Percentiles rank a stretch among this genome's conserved stretches.
Evolutionary conservation across 2,113 vertebrate genomes (phyloP).

Genomic region (Tachycineta bicolor): DNA sequence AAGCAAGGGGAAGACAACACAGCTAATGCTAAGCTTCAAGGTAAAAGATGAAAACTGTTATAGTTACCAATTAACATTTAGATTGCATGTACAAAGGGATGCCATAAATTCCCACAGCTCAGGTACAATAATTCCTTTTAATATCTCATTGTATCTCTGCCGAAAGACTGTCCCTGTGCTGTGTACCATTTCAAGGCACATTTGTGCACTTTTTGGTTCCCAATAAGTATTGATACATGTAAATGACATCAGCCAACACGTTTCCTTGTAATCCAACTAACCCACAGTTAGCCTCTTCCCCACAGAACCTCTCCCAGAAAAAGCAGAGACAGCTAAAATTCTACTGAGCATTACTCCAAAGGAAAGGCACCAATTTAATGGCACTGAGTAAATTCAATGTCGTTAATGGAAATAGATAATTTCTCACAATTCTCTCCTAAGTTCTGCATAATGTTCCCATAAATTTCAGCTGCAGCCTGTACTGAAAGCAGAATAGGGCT

Average conservation of each 20-base stretch:
- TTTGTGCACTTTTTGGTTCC: background rate
- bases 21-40: background rate
- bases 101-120: slow-evolving; percentile 25
- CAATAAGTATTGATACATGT: background rate
- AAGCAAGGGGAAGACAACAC: slow-evolving; percentile 2
- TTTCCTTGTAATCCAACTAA: background rate
- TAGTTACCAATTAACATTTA: slow-evolving; percentile 57
- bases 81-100: slow-evolving; percentile 46
- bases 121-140: slow-evolving; percentile 38
- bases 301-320: background rate
- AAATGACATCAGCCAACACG: background rate
- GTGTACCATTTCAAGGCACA: background rate
- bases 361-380: background rate
- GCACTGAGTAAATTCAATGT: background rate
- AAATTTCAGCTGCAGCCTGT: background rate
- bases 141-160: background rate
- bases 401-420: background rate
- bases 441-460: background rate
- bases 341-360: background rate
- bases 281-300: background rate
- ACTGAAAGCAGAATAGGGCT: background rate
- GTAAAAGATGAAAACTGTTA: slow-evolving; percentile 35
- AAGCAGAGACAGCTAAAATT: background rate
- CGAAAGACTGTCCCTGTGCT: background rate
- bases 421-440: background rate